These are phyloP conservation scores for Eutrigla gurnardus DNA, from an alignment of 2,797 vertebrate genomes.

Conservation along the genomic window DNA sequence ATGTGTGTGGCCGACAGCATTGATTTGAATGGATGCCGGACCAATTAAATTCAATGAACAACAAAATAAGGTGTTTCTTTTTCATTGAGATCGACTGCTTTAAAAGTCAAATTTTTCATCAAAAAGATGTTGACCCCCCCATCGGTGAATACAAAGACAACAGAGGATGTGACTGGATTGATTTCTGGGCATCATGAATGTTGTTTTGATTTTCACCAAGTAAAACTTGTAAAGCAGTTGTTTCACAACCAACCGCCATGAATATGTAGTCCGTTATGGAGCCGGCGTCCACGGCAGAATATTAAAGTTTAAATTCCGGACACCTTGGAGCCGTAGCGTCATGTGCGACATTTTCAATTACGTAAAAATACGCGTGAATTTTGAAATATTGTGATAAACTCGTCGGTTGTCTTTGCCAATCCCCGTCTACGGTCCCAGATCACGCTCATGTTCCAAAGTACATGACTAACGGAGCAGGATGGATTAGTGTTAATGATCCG, in stretches of 20 bases:
- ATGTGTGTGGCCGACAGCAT: neutral
- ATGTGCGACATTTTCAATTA: too few species aligned
- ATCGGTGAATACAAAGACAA: neutral
- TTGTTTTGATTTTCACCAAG: neutral
- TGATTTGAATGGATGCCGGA: conserved; percentile 25
- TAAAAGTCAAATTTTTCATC: neutral
- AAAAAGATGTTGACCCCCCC: neutral
- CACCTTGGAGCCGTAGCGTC: neutral
- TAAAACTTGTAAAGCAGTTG: neutral
- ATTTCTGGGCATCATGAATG: neutral
- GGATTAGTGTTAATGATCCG: conserved; percentile 70
- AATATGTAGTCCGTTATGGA: neutral
- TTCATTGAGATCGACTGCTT: neutral
- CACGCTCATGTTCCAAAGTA: conserved; percentile 58
- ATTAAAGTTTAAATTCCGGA: neutral
- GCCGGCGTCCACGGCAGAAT: neutral
- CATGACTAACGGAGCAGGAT: conserved; percentile 53
- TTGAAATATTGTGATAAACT: conserved; percentile 11
- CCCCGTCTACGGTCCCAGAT: conserved; percentile 31
- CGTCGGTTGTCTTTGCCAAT: conserved; percentile 27
- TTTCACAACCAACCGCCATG: neutral
- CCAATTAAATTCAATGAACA: conserved; percentile 17
- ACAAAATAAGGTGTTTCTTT: conserved; percentile 4
- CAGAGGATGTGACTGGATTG: neutral
- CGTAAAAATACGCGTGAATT: neutral